phyloP scores from a whole-genome alignment of 2,888 invertebrate species.

The Scaptomyza reducta region DNA sequence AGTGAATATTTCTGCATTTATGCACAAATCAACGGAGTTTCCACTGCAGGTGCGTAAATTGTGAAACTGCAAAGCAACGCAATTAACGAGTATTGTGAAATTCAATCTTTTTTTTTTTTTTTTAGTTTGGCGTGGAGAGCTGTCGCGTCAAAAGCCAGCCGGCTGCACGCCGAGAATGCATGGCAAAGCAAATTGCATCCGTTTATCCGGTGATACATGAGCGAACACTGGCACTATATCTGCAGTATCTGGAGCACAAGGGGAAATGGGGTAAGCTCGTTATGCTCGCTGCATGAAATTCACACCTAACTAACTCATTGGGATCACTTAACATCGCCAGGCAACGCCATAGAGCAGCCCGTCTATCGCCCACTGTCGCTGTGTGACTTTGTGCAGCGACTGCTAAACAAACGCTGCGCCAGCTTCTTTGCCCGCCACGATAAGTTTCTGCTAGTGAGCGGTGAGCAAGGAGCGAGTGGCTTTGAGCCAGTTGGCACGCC shows the following conservation, averaged over 20 bases:
- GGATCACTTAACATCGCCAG: constrained; percentile 21
- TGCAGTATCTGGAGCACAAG: constrained; percentile 88
- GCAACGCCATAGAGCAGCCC: constrained; percentile 49
- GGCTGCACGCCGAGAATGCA: constrained; percentile 57
- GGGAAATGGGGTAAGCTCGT: constrained; percentile 71
- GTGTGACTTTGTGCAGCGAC: constrained; percentile 85
- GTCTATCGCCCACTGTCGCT: constrained; percentile 81
- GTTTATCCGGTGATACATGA: constrained; percentile 90
- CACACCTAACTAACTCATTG: too few relatives aligned
- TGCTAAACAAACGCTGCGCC: constrained; percentile 85
- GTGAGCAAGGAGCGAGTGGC: constrained; percentile 84
- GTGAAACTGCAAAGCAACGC: neutral
- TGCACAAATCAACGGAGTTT: constrained; percentile 68
- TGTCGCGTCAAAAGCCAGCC: constrained; percentile 80
- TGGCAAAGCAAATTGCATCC: constrained; percentile 84
- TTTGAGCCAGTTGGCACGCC: constrained; percentile 86
- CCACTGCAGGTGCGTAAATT: constrained; percentile 68
- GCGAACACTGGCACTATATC: constrained; percentile 86
- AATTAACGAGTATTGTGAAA: neutral
- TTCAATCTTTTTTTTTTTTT: neutral
- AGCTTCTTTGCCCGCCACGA: constrained; percentile 85
- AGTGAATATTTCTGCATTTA: constrained; percentile 59
- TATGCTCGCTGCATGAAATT: neutral
- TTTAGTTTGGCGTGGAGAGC: constrained; percentile 81
- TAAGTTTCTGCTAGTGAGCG: constrained; percentile 84